Conservation (phyloP, 1,140 invertebrate genomes). For the Philopotamus ludificatus region DNA sequence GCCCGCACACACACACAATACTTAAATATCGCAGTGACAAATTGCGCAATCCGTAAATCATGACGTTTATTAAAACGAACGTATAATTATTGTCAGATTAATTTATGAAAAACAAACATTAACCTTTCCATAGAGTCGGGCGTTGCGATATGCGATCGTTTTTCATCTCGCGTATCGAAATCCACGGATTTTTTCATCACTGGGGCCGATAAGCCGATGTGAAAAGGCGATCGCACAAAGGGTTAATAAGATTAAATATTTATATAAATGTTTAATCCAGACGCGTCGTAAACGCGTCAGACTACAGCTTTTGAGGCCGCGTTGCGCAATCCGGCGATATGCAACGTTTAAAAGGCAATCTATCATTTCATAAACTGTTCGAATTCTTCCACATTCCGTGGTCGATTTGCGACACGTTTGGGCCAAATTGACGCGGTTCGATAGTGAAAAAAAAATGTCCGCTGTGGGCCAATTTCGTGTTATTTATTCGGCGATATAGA, state of each 20-base stretch:
- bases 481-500: too few species aligned
- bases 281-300: too few species aligned
- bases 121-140: too few species aligned
- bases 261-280: neutral
- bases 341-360: conserved; percentile 18
- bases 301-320: conserved; percentile 7
- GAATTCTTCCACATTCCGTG: conserved; percentile 13
- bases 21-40: too few species aligned
- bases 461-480: too few species aligned
- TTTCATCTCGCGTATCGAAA: too few species aligned
- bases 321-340: conserved; percentile 3
- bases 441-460: conserved; percentile 12
- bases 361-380: conserved; percentile 23
- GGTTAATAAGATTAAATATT: neutral
- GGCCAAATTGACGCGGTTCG: neutral
- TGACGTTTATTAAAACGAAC: too few species aligned
- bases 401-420: conserved; percentile 7
- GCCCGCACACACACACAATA: too few species aligned
- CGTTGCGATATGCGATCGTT: too few species aligned
- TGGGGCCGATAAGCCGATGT: too few species aligned
- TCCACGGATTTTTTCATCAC: too few species aligned
- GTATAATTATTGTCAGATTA: neutral
- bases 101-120: neutral
- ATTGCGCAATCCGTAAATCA: too few species aligned
- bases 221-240: neutral